These are phyloP conservation scores for Apodemus speciosus DNA, from an alignment of 2,113 vertebrate genomes.

Conservation along the genomic window DNA sequence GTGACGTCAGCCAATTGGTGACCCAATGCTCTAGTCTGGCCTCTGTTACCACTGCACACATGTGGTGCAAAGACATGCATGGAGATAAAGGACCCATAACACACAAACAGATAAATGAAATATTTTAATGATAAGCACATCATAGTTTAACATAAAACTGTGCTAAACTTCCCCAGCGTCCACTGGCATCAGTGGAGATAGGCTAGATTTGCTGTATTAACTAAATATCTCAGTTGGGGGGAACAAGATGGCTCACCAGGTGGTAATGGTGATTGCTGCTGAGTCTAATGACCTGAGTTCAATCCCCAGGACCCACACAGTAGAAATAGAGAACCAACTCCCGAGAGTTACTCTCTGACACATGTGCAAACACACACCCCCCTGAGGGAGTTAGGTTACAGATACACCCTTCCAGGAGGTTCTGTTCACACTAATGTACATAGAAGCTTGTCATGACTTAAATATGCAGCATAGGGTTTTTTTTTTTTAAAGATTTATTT, in stretches of 20 bases:
- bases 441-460: not conserved
- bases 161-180: not conserved
- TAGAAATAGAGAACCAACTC: not conserved
- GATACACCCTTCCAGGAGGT: not conserved
- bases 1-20: not conserved
- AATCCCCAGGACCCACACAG: not conserved
- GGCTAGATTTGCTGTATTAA: not conserved
- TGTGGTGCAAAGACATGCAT: not conserved
- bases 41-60: not conserved
- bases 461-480: not conserved
- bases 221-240: not conserved
- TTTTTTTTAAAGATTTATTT: no score
- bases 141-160: not conserved
- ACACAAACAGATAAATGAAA: not conserved
- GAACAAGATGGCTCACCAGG: not conserved
- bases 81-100: no score
- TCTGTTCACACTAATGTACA: not conserved
- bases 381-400: not conserved
- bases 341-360: not conserved
- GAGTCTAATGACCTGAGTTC: not conserved
- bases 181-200: not conserved
- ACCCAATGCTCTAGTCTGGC: not conserved
- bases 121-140: not conserved
- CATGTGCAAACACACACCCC: not conserved
- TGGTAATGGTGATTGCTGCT: not conserved